Conservation (phyloP, 1,140 invertebrate species). For the Chrysomallon squamiferum region DNA sequence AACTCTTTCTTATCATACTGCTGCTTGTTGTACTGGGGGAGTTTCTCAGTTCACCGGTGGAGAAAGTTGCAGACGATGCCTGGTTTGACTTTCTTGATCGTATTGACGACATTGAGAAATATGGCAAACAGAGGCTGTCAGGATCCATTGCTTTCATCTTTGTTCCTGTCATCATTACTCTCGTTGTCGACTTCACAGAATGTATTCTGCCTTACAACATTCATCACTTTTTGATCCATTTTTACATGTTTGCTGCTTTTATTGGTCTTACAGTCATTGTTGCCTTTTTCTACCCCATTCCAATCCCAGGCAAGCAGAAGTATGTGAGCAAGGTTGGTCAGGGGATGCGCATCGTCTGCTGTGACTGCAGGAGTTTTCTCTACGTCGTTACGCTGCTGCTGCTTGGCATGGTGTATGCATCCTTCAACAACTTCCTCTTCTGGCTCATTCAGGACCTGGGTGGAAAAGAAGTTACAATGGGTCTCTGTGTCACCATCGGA, state of each 20-base stretch:
- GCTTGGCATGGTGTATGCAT: slow-evolving; percentile 46
- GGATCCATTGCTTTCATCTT: slow-evolving; percentile 48
- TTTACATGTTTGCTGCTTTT: slow-evolving; percentile 52
- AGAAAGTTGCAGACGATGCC: slow-evolving; percentile 58
- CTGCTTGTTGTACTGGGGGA: slow-evolving; percentile 50
- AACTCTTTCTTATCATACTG: slow-evolving; percentile 45
- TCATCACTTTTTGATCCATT: slow-evolving; percentile 56
- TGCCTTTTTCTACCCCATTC: slow-evolving; percentile 52
- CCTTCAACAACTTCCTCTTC: slow-evolving; percentile 55
- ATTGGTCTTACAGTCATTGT: slow-evolving; percentile 44
- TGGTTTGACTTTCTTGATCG: slow-evolving; percentile 61
- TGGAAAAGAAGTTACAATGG: slow-evolving; percentile 48
- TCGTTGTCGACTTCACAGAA: slow-evolving; percentile 48
- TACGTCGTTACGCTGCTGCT: slow-evolving; percentile 49
- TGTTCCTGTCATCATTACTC: slow-evolving; percentile 43
- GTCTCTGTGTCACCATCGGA: slow-evolving; percentile 44
- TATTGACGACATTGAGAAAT: slow-evolving; percentile 59
- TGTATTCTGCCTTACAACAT: slow-evolving; percentile 47
- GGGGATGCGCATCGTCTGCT: slow-evolving; percentile 41
- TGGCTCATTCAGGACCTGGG: slow-evolving; percentile 57
- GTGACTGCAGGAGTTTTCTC: slow-evolving; percentile 44
- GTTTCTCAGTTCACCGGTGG: slow-evolving; percentile 49
- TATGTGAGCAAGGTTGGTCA: slow-evolving; percentile 43
- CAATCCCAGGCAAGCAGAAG: slow-evolving; percentile 38
- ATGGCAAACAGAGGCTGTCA: slow-evolving; percentile 57